Base-by-base conservation (phyloP, 2,797 vertebrate genomes). In the Rallus crepitans region DNA sequence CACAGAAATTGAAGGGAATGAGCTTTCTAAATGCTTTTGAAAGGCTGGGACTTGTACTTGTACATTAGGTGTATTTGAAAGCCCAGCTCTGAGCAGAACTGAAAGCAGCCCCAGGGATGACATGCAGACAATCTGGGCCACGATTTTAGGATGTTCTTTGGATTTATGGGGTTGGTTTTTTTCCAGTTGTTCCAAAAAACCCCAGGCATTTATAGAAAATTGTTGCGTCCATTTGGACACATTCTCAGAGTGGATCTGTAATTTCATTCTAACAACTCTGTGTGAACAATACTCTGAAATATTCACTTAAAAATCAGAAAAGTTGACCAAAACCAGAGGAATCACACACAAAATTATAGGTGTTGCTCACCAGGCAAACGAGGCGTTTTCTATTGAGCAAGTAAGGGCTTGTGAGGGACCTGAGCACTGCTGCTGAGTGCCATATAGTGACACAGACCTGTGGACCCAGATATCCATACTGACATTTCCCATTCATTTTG, bases 1-100 rank as follows among this genome's bases (percentile, higher is more conserved):
- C 81, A 70, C 79, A 48, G 79, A 70, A 92, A 89, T 87, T 82
- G 84, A 70, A 78, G 78, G 45, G 35, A 96, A 87, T 45, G 68
- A 77, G 42, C n/a, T 70, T 87, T 64, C 53, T 77, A 87, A 93
- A 87, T 33, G 81, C 60, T 89, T 91, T 53, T 77, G 82, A 85
- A 95, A 77, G 91, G 82, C 82, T 56, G 25, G 48, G 84, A 56
- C 87, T 96, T 91, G 79, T 57, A 11, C 15, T 71, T 88, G 64
- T 66, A 12, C 70, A 42, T 93, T 35, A 71, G 79, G 28, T 66
- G 52, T 53, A 73, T 93, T 70, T 82, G 71, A 66, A 85, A 92
- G 68, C 40, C 52, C 70, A n/a, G 39, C 69, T 89, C 40, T 25
- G 53, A 82, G 65, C 61, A 21, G 78, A 59, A 20, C 40, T 69